These are phyloP conservation scores for Zele albiditarsus DNA, from an alignment of 2,888 invertebrate species.

Conservation along the genomic window DNA sequence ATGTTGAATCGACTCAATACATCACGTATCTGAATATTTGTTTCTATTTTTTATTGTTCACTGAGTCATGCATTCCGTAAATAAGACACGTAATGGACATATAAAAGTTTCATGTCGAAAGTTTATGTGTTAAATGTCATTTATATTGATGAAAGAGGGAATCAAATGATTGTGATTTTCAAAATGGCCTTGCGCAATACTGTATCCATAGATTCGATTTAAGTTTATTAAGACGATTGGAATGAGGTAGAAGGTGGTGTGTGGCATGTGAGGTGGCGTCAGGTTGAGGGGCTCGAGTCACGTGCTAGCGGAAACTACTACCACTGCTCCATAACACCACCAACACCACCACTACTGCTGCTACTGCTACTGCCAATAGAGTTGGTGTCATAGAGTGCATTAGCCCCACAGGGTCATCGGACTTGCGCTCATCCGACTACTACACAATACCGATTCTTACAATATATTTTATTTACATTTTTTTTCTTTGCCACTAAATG, in stretches of 20 bases:
- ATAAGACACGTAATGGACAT: too few relatives aligned
- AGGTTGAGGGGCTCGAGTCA: slow-evolving; percentile 28
- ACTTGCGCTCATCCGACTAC: slow-evolving; percentile 53
- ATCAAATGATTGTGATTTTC: too few relatives aligned
- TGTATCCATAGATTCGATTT: too few relatives aligned
- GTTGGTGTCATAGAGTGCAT: slow-evolving; percentile 58
- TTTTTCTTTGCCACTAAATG: slow-evolving; percentile 12
- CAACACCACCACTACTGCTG: not conserved
- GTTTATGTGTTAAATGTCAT: too few relatives aligned
- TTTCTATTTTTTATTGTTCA: too few relatives aligned
- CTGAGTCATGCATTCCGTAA: too few relatives aligned
- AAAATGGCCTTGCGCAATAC: too few relatives aligned
- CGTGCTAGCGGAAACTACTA: slow-evolving; percentile 18
- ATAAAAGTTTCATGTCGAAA: too few relatives aligned
- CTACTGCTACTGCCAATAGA: slow-evolving; percentile 28
- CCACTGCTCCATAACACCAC: not conserved
- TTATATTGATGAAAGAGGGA: too few relatives aligned
- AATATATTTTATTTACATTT: slow-evolving; percentile 36
- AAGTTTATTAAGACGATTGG: not conserved
- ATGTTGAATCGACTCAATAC: too few relatives aligned
- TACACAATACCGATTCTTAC: slow-evolving; percentile 31
- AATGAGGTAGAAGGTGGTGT: not conserved
- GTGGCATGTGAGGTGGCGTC: slow-evolving; percentile 13
- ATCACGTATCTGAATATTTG: too few relatives aligned
- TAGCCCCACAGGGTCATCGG: slow-evolving; percentile 70